phyloP scores from a whole-genome alignment of 2,797 vertebrate species.

The Enteromius radiatus region DNA sequence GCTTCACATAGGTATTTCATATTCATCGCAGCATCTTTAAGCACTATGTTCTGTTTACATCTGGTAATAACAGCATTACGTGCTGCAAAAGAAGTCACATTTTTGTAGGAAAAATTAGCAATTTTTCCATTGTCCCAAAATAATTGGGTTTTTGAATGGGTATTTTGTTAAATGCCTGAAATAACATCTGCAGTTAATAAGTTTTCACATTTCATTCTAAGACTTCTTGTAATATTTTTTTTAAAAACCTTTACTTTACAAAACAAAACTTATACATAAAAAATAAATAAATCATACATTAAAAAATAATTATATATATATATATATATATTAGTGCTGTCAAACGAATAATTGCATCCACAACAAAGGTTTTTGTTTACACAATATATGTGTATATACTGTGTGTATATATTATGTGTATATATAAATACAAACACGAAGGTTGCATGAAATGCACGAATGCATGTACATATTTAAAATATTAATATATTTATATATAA shows the following conservation, averaged over 20 bases:
- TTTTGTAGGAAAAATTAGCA: background rate
- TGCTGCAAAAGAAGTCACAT: background rate
- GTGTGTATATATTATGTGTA: too few species aligned
- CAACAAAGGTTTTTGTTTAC: too few species aligned
- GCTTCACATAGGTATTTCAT: constrained; percentile 88
- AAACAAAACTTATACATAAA: too few species aligned
- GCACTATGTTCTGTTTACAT: background rate
- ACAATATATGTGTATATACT: too few species aligned
- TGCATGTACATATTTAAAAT: too few species aligned
- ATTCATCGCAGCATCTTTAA: constrained; percentile 18
- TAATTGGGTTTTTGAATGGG: background rate
- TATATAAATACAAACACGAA: too few species aligned
- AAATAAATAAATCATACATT: too few species aligned
- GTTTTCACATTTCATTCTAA: background rate
- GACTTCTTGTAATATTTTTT: background rate
- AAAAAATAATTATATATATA: too few species aligned
- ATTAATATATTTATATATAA: too few species aligned
- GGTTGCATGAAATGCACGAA: too few species aligned
- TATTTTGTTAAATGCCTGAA: background rate
- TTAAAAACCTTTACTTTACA: background rate
- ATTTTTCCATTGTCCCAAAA: background rate
- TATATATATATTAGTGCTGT: too few species aligned
- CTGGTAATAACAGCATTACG: background rate
- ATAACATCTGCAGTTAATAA: background rate
- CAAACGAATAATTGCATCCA: too few species aligned